Percentiles rank a stretch among this genome's conserved stretches.
Evolutionary conservation across 2,797 vertebrate genomes (phyloP).

Genomic region (Notolepis coatsorum): DNA sequence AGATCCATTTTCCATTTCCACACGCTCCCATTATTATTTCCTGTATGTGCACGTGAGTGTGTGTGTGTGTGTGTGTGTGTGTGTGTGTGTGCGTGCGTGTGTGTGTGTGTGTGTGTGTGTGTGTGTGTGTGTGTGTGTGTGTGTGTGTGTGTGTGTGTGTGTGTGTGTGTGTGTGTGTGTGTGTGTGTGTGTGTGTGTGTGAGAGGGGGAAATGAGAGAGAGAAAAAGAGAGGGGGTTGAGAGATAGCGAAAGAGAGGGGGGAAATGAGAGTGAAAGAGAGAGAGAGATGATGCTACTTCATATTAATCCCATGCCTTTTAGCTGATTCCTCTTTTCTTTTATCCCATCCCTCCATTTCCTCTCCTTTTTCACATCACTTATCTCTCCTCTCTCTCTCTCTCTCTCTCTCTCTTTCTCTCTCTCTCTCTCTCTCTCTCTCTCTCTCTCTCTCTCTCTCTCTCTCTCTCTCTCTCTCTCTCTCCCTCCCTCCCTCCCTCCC

Average conservation of each 20-base stretch:
- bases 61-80: constrained; percentile 7
- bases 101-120: constrained; percentile 5
- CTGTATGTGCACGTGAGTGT: constrained; percentile 46
- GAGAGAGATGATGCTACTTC: too few relatives aligned
- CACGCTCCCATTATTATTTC: constrained; percentile 23
- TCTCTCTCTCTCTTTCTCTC: constrained; percentile 4
- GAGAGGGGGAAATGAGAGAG: neutral
- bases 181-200: neutral
- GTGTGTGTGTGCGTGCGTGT: constrained; percentile 5
- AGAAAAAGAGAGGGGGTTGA: neutral
- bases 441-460: constrained; percentile 9
- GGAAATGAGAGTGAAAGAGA: neutral
- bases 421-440: neutral
- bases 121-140: neutral
- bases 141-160: constrained; percentile 7
- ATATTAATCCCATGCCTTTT: too few relatives aligned
- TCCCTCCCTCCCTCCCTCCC: constrained; percentile 21
- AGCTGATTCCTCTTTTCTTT: too few relatives aligned
- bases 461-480: constrained; percentile 11
- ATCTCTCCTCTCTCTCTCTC: constrained; percentile 26
- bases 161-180: constrained; percentile 6
- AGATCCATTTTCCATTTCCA: constrained; percentile 34
- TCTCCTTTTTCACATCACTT: too few relatives aligned
- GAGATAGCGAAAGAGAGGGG: neutral
- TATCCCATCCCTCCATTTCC: too few relatives aligned